Evolutionary conservation across 2,797 vertebrate genomes (phyloP).

Genomic region (Microctenopoma steveboyesi): DNA sequence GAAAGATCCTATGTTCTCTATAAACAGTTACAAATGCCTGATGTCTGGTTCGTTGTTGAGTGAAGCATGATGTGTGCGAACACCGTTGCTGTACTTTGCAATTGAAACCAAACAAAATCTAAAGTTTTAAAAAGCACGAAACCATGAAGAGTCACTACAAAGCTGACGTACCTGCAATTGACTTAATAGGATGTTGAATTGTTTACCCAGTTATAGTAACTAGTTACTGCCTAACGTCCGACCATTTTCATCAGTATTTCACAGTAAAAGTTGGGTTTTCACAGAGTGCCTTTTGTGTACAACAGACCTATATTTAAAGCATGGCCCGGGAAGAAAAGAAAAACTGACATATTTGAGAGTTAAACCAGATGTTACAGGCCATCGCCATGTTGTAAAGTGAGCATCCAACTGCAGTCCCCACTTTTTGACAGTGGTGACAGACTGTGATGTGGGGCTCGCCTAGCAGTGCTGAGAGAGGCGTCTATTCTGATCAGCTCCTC

Average conservation of each 20-base stretch:
- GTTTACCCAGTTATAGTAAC: too few species aligned
- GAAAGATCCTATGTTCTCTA: too few species aligned
- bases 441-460: slow-evolving; percentile 64
- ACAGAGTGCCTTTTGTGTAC: neutral
- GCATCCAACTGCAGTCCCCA: slow-evolving; percentile 66
- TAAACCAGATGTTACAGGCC: slow-evolving; percentile 67
- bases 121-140: too few species aligned
- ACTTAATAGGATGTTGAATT: too few species aligned
- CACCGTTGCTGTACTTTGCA: too few species aligned
- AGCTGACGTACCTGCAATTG: too few species aligned
- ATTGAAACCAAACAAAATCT: too few species aligned
- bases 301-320: slow-evolving; percentile 6
- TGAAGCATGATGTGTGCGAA: too few species aligned
- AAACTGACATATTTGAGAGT: slow-evolving; percentile 49
- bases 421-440: slow-evolving; percentile 75
- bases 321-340: neutral
- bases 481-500: slow-evolving; percentile 75
- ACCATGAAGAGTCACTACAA: too few species aligned
- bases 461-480: slow-evolving; percentile 65
- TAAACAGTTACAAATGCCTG: too few species aligned
- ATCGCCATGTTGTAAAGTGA: slow-evolving; percentile 67
- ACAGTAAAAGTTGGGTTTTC: neutral
- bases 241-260: neutral
- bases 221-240: too few species aligned
- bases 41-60: too few species aligned